Percentiles rank a stretch among this genome's conserved stretches.
Evolutionary conservation across 37 sponge, comb jelly and placozoan species (phyloP).

Genomic region (Axinella damicornis): DNA sequence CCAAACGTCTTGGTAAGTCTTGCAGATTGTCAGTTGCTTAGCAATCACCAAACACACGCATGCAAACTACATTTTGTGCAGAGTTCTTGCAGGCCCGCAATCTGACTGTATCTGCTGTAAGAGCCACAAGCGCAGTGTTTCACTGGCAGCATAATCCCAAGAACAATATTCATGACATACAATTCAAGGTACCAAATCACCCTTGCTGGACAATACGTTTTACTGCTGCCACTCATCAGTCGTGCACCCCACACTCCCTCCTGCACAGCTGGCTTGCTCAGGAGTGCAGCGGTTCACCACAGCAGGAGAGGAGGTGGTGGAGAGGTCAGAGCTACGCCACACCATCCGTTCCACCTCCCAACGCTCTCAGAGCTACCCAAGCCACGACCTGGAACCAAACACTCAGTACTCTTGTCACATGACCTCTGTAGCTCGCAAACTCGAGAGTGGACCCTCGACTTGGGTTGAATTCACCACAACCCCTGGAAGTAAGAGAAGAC

Average conservation of each 20-base stretch:
- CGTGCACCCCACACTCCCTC: neutral
- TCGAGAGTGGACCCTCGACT: slow-evolving; percentile 18
- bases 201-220: no score
- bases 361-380: slow-evolving; percentile 15
- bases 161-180: slow-evolving; percentile 51
- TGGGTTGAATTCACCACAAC: slow-evolving; percentile 31
- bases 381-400: slow-evolving; percentile 41
- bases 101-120: slow-evolving; percentile 32
- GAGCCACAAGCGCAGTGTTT: slow-evolving; percentile 33
- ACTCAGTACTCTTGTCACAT: slow-evolving; percentile 45
- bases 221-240: no score
- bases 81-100: slow-evolving; percentile 40
- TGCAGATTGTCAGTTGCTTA: no score
- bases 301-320: slow-evolving; percentile 7
- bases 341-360: slow-evolving; percentile 10
- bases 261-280: slow-evolving; percentile 34
- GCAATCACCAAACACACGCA: no score
- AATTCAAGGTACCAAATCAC: slow-evolving; percentile 43
- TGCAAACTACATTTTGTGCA: no score
- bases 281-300: slow-evolving; percentile 31
- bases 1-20: slow-evolving; percentile 38
- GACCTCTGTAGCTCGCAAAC: slow-evolving; percentile 15
- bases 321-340: slow-evolving; percentile 19
- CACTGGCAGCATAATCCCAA: slow-evolving; percentile 47
- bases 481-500: slow-evolving; percentile 35